Evolutionary conservation across 2,797 vertebrate genomes (phyloP), one percentile per base, ranked within the genome.

Genomic region (Esox lucius): DNA sequence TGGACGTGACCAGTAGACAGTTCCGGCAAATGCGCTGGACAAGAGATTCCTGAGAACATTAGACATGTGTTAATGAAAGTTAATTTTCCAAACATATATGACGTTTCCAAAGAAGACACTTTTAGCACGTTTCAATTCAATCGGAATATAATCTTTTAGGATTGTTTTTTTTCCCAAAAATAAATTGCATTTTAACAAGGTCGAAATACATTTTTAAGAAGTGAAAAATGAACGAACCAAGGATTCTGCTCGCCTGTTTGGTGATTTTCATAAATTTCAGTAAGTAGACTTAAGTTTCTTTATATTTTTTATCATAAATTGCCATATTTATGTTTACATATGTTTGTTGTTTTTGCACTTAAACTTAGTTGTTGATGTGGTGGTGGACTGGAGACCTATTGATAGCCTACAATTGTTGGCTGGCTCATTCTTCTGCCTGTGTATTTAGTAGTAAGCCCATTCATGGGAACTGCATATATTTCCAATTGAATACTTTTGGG

Each of bases 1-100:
- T 87, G 87, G 83, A 89, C 81, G 68, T 86, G 90, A 92, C 81
- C 88, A 85, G 89, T 79, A 87, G 83, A 80, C 80, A 76, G 49
- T 75, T 16, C 53, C 17, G 49, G 78, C 15, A 70, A 82, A 75
- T 70, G 73, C 28, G 67, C 79, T 74, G 72, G 76, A 67, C 65
- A 59, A 72, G 19, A 70, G 70, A 42, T 67, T 62, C 64, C 15
- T 9, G 22, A 24, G 39, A 48, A 68, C 26, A 71, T 48, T 67
- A 69, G 73, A 78, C 15, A 86, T 86, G 79, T 78, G 73, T 51
- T 76, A 19, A 11, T 80, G 73, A 81, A 16, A 33, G 71, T 75
- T 48, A 64, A 65, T 64, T 65, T 51, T 64, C 12, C 17, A 5
- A 8, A 39, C 42, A 46, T 46, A 46, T 49, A 19, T 42, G 1